Base-by-base conservation (phyloP, 2,797 vertebrate genomes). In the Cyprinodon diabolis region DNA sequence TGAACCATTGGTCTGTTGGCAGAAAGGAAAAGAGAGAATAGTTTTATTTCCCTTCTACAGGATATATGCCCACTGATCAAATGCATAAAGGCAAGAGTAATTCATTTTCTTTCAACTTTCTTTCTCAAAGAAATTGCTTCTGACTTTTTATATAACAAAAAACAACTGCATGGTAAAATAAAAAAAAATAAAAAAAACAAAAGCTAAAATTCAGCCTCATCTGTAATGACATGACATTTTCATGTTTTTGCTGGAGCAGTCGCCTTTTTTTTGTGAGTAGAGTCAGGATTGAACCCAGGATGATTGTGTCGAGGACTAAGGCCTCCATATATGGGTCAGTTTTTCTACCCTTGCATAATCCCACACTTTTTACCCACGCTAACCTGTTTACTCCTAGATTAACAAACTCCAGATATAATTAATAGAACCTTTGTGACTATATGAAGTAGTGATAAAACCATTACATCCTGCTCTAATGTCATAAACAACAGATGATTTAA, bases 1-100 rank as follows among this genome's bases (percentile, higher is more conserved):
- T 49, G 97, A 96, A 63, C 96, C 97, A n/a, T 94, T 94, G 55
- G 93, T 94, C 93, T 95, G 80, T n/a, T 82, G 51, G 4, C n/a
- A 70, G 15, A 71, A 35, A 63, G 23, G 40, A 43, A 79, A 6
- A 82, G 23, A 62, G 15, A 11, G 14, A 23, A 62, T 40, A 7
- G 37, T 11, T 65, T 23, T 65, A 65, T 47, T 23, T 13, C 45
- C 30, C 12, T 65, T 47, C 23, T 45, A 63, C 37, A 63, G 37
- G 45, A 45, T 19, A 14, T 23, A 23, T n/a, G n/a, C 62, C n/a
- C 12, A 6, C 40, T 65, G 21, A 23, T 23, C 13, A n/a, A 13
- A 65, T 45, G 11, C 23, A 23, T 23, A 65, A 45, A 40, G 40
- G 10, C 35, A 40, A 19, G 30, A 62, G 23, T 21, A 65, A 56